phyloP scores from a whole-genome alignment of 1,140 invertebrate genomes.

The Zeugodacus cucurbitae region DNA sequence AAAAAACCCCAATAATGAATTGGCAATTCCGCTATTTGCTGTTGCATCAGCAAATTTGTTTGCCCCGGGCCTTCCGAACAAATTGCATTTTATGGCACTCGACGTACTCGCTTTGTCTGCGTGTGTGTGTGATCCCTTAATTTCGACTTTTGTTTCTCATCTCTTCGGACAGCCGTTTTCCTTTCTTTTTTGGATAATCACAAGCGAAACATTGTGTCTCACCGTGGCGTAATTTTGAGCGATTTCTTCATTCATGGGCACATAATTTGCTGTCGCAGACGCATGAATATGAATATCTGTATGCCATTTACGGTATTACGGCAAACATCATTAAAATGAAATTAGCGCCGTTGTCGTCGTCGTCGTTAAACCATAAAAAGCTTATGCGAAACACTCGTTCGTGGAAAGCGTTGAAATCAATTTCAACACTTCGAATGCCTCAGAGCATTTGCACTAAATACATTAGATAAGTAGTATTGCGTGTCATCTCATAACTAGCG shows the following conservation, averaged over 20 bases:
- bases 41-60: slow-evolving; percentile 20
- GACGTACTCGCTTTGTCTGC: not conserved
- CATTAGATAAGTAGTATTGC: not conserved
- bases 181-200: not conserved
- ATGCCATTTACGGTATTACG: not conserved
- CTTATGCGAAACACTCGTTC: not conserved
- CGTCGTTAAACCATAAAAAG: not conserved
- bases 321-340: not conserved
- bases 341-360: not conserved
- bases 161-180: not conserved
- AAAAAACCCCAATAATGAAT: slow-evolving; percentile 29
- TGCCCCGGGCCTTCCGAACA: not conserved
- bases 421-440: not conserved
- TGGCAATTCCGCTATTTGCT: slow-evolving; percentile 28
- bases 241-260: not conserved
- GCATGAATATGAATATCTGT: too few species aligned
- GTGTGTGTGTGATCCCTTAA: not conserved
- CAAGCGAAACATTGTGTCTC: not conserved
- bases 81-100: not conserved
- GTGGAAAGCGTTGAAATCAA: not conserved
- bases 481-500: not conserved
- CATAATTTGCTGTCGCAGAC: too few species aligned
- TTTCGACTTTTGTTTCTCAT: not conserved
- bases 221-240: not conserved
- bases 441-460: not conserved